A percentile compares a stretch with the other conserved stretches of the same genome.
phyloP scores from a whole-genome alignment of 2,888 invertebrate genomes.

The Azorinus chamasolen region DNA sequence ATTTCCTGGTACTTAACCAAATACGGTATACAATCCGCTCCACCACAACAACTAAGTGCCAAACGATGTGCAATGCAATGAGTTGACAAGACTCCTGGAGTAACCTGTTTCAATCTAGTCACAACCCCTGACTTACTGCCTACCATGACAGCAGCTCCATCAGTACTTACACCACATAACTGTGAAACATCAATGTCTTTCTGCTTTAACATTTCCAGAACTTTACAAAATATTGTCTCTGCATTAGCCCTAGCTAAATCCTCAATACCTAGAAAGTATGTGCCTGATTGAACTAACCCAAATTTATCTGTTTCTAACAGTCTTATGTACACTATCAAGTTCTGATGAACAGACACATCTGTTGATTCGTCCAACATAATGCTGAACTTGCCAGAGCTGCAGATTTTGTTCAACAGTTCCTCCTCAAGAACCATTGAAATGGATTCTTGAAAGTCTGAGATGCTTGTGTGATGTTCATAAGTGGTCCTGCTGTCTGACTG shows the following conservation, averaged over 20 bases:
- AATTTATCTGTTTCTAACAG: slow-evolving; percentile 11
- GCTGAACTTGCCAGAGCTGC: slow-evolving; percentile 10
- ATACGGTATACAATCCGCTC: slow-evolving; percentile 54
- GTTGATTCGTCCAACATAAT: no score
- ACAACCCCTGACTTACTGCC: slow-evolving; percentile 3
- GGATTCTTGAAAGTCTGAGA: slow-evolving; percentile 10
- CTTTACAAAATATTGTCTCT: slow-evolving; percentile 25
- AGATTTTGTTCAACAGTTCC: slow-evolving; percentile 1
- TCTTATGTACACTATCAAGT: slow-evolving; percentile 36
- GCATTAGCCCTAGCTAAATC: slow-evolving; percentile 39
- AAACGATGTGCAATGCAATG: slow-evolving; percentile 62
- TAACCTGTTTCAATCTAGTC: slow-evolving; percentile 37
- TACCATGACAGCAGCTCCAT: slow-evolving; percentile 28
- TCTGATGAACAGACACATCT: slow-evolving; percentile 37
- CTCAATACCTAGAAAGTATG: slow-evolving; percentile 40
- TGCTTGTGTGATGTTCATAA: slow-evolving; percentile 5
- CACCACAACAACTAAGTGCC: slow-evolving; percentile 44
- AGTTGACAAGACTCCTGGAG: slow-evolving; percentile 41
- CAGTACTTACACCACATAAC: slow-evolving; percentile 52
- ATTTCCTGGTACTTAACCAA: slow-evolving; percentile 57
- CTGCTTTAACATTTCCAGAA: slow-evolving; percentile 17
- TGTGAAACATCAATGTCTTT: slow-evolving; percentile 22
- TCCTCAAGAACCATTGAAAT: slow-evolving; percentile 9
- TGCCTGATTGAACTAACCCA: slow-evolving; percentile 28
- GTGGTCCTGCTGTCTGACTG: slow-evolving; percentile 13